Base-by-base conservation (phyloP, 2,797 vertebrate species). In the Darevskia mixta region DNA sequence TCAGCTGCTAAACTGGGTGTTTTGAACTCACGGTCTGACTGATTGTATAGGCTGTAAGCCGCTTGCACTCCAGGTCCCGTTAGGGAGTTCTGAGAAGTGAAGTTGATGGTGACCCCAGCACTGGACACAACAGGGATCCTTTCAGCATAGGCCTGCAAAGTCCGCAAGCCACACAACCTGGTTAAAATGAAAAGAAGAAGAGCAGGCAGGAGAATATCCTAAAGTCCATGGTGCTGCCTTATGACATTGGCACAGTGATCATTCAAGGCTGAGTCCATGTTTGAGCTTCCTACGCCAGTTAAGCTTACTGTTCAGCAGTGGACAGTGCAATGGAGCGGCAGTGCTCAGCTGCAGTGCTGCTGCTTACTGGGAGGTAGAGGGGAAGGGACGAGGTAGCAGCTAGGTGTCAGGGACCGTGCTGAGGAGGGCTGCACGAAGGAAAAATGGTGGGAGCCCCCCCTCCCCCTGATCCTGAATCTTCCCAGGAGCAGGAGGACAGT, bases 31-130 rank as follows among this genome's bases (percentile, higher is more conserved):
- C 98, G 98, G 32, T 99, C 97, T 1, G 98, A 98, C 41, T 97
- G 97, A 95, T 99, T 99, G 95, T 98, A 99, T 85, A 98, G 79
- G 84, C 98, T 97, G 93, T 98, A 99, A 86, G 95, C 96, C 1
- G 97, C 96, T 94, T 98, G 98, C 13, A 99, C 95, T 0, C 98
- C 98, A 0, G 98, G 98, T 23, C 98, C 98, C 0, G 98, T 99
- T 90, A 98, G 97, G 1, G 98, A 98, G 95, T 97, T 97, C 93
- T 98, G 97, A 0, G 98, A 98, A 0, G 97, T 98, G 97, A 99
- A 98, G 93, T 95, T 95, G 90, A 99, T 95, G 17, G 96, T 97
- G 93, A 97, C 90, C 73, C 94, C 94, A 0, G 94, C 94, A 0
- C 88, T 93, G 38, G 98, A 97, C 18, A 96, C 94, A 76, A 97